A percentile compares a stretch with the other conserved stretches of the same genome.
Evolutionary conservation across 2,797 vertebrate species (phyloP).

Genomic region (Chelonia mydas): DNA sequence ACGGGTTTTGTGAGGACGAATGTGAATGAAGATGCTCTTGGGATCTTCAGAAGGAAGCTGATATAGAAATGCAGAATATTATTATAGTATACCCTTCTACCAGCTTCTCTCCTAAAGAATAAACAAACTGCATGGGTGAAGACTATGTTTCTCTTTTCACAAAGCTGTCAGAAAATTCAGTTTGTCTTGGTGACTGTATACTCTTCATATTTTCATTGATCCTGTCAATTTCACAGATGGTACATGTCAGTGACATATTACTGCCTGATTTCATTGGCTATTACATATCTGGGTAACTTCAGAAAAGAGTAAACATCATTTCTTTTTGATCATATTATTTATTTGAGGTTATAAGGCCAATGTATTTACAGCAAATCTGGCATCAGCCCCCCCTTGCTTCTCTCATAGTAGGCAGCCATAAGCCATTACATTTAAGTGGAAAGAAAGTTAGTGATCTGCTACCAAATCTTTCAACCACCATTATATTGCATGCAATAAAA

Average conservation of each 20-base stretch:
- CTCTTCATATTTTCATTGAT: neutral
- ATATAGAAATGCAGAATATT: neutral
- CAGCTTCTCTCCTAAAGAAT: neutral
- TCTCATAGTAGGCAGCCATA: neutral
- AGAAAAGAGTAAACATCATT: neutral
- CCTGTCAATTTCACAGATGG: fast-evolving
- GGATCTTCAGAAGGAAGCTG: neutral
- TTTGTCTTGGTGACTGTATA: neutral
- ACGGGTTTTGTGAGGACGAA: neutral
- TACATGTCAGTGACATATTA: neutral
- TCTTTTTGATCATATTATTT: neutral
- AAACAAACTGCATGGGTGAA: conserved; percentile 11
- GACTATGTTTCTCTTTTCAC: neutral
- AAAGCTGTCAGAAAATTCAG: neutral
- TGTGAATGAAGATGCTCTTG: neutral
- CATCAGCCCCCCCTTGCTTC: fast-evolving
- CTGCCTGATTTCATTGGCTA: conserved; percentile 21
- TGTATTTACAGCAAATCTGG: neutral
- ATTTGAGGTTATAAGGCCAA: neutral
- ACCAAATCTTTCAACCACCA: fast-evolving
- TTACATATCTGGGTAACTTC: conserved; percentile 12
- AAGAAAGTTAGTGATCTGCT: neutral
- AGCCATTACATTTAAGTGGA: neutral
- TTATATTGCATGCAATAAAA: neutral
- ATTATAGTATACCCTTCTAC: neutral